Conservation (phyloP, 2,113 vertebrate genomes). For the Chloropsis hardwickii region DNA sequence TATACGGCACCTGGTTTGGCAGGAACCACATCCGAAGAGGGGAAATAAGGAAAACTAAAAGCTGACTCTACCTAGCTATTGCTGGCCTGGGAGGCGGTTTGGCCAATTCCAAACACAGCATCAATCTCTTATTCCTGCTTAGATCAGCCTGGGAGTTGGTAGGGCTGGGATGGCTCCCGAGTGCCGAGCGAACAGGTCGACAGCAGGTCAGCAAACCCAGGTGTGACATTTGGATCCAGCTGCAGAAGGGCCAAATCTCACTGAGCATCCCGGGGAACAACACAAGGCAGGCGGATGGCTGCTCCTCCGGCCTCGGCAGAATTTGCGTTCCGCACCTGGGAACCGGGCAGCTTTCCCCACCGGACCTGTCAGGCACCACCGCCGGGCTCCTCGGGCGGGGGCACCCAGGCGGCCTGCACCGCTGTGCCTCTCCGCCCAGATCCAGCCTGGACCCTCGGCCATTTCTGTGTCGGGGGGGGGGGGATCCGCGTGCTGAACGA, state of each 20-base stretch:
- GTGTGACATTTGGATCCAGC: not conserved
- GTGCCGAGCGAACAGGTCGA: not conserved
- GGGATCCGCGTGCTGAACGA: rapidly evolving
- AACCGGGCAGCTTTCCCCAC: not conserved
- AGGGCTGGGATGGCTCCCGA: not conserved
- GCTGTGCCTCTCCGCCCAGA: rapidly evolving
- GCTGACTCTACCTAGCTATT: conserved; percentile 3
- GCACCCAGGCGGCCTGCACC: rapidly evolving
- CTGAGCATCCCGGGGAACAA: rapidly evolving
- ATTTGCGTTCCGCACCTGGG: not conserved
- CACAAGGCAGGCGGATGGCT: rapidly evolving
- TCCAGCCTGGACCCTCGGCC: too few relatives aligned
- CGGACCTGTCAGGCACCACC: too few relatives aligned
- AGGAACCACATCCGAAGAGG: conserved; percentile 37
- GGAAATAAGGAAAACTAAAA: conserved; percentile 15
- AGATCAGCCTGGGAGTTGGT: rapidly evolving
- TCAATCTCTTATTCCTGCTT: not conserved
- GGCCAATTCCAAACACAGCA: not conserved
- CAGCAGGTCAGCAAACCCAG: not conserved
- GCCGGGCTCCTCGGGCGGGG: rapidly evolving
- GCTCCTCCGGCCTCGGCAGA: not conserved
- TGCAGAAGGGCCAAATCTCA: not conserved
- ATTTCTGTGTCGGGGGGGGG: not conserved
- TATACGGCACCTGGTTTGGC: conserved; percentile 56
- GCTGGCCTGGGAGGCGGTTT: not conserved